Conservation (phyloP, 2,113 vertebrate species). For the Lophura nycthemera region DNA sequence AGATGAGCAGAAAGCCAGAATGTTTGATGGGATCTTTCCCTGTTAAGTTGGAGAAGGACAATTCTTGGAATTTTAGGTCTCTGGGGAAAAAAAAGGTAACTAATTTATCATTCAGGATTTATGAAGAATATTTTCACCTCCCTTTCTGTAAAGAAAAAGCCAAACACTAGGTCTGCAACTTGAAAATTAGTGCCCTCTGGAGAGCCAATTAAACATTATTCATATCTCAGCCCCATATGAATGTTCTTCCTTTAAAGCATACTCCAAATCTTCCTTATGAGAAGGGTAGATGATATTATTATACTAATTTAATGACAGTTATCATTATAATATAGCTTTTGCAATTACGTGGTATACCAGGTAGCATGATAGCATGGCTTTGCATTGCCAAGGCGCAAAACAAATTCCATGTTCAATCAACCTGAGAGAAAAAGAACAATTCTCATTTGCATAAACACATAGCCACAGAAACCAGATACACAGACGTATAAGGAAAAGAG, state of each 20-base stretch:
- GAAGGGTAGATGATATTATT: conserved; percentile 62
- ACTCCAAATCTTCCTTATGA: conserved; percentile 42
- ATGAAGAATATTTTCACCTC: conserved; percentile 53
- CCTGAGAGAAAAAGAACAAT: conserved; percentile 80
- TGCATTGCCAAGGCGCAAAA: conserved; percentile 77
- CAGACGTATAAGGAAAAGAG: conserved; percentile 88
- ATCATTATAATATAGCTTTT: conserved; percentile 75
- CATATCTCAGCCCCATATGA: conserved; percentile 57
- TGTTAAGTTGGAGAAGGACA: conserved; percentile 20
- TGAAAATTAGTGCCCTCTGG: conserved; percentile 72
- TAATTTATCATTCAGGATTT: conserved; percentile 69
- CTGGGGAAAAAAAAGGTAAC: conserved; percentile 8
- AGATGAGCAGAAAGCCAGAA: not conserved
- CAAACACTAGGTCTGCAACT: conserved; percentile 69
- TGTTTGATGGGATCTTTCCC: not conserved
- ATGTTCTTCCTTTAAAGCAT: conserved; percentile 59
- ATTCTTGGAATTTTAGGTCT: conserved; percentile 33
- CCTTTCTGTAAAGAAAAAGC: conserved; percentile 68
- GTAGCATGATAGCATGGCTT: conserved; percentile 72
- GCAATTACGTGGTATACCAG: conserved; percentile 71
- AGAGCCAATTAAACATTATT: conserved; percentile 76
- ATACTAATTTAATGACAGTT: conserved; percentile 73
- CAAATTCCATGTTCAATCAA: conserved; percentile 80
- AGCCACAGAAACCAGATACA: conserved; percentile 88
- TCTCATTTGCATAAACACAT: conserved; percentile 88